Evolutionary conservation across 1,140 invertebrate species (phyloP).

Genomic region (Bombus waltoni): DNA sequence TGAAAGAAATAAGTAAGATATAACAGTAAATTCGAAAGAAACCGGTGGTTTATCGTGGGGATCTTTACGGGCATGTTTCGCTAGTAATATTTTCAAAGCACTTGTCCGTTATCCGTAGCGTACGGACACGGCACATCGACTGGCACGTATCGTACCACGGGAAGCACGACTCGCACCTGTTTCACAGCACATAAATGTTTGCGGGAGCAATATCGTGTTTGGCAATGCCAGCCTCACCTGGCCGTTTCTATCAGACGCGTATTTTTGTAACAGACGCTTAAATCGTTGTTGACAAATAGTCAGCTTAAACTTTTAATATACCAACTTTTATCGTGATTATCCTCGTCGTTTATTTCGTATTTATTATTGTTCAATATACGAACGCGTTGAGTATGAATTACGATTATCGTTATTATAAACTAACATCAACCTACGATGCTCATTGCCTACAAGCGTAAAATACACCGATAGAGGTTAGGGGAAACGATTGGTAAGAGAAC

Average conservation of each 20-base stretch:
- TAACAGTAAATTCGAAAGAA: not conserved
- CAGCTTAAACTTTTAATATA: not conserved
- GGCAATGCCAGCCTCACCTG: constrained; percentile 43
- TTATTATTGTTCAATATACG: not conserved
- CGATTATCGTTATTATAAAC: not conserved
- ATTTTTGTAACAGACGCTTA: not conserved
- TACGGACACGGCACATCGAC: not conserved
- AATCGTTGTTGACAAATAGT: constrained; percentile 8
- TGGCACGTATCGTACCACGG: constrained; percentile 6
- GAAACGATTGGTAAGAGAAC: not conserved
- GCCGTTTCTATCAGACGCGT: not conserved
- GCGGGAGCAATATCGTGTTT: constrained; percentile 52
- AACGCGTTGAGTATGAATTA: not conserved
- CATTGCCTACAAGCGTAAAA: not conserved
- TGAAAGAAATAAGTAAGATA: not conserved
- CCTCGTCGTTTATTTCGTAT: not conserved
- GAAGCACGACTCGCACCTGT: constrained; percentile 51
- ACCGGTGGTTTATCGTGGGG: too few relatives aligned
- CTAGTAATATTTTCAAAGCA: not conserved
- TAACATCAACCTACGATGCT: not conserved
- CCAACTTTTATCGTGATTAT: not conserved
- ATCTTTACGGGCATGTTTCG: too few relatives aligned
- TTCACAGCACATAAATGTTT: constrained; percentile 49
- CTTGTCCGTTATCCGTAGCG: constrained; percentile 16
- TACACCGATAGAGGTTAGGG: too few relatives aligned